Evolutionary conservation across 2,888 invertebrate species (phyloP).

Genomic region (Sphecodes monilicornis): DNA sequence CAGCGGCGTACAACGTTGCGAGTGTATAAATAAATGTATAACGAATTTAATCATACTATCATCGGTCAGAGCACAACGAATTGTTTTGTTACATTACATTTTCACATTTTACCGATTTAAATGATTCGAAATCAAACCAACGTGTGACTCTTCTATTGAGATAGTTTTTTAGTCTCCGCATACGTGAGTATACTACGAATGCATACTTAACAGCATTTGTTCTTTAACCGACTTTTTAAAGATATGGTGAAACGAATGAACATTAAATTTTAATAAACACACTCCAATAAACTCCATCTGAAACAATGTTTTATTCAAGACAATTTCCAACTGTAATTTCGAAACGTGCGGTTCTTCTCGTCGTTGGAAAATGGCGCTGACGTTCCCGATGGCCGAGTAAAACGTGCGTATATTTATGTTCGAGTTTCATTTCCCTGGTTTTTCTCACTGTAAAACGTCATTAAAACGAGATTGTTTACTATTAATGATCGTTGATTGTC

Average conservation of each 20-base stretch:
- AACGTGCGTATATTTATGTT: background rate
- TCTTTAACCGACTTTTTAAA: background rate
- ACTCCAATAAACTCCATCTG: background rate
- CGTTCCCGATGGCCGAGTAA: background rate
- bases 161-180: background rate
- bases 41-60: background rate
- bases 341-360: background rate
- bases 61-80: background rate
- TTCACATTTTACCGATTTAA: background rate
- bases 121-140: background rate
- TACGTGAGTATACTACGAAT: background rate
- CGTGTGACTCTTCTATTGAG: no score
- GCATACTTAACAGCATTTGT: background rate
- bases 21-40: background rate
- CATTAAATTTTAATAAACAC: background rate
- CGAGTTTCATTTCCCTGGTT: background rate
- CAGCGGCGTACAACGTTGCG: background rate
- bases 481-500: slow-evolving; percentile 27
- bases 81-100: background rate
- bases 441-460: background rate
- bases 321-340: background rate
- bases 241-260: background rate
- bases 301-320: background rate
- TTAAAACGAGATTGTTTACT: background rate
- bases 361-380: background rate